Percentiles rank a stretch among this genome's conserved stretches.
phyloP scores from a whole-genome alignment of 1,140 invertebrate species.

The Drosophila tropicalis region DNA sequence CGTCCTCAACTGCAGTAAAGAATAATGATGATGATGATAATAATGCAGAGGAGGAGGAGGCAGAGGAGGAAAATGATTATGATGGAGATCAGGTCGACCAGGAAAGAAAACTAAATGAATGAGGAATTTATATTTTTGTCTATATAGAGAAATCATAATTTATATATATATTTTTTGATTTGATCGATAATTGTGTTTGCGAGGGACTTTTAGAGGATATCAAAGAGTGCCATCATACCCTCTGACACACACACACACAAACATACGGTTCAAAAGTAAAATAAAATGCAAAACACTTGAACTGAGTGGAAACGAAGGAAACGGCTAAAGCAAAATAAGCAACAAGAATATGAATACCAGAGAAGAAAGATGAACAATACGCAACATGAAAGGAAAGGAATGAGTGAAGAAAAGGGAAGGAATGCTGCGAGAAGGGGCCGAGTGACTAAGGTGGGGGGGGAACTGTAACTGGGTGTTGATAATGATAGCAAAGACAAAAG shows the following conservation, averaged over 20 bases:
- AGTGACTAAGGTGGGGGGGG: not conserved
- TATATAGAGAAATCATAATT: not conserved
- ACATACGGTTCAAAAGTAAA: slow-evolving; percentile 25
- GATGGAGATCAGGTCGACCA: not conserved
- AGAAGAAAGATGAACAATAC: slow-evolving; percentile 24
- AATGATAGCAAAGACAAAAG: slow-evolving; percentile 73
- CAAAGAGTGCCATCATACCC: not conserved
- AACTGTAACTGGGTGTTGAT: slow-evolving; percentile 54
- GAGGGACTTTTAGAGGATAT: not conserved
- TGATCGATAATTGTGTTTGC: not conserved
- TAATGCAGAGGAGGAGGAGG: not conserved
- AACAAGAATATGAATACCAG: slow-evolving; percentile 25
- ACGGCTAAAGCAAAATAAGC: slow-evolving; percentile 61
- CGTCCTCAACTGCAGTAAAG: slow-evolving; percentile 7
- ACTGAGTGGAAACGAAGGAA: slow-evolving; percentile 69
- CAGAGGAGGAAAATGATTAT: not conserved
- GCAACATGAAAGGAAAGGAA: slow-evolving; percentile 38
- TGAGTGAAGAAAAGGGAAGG: not conserved
- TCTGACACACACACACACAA: no score
- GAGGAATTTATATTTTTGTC: not conserved
- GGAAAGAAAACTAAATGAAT: not conserved
- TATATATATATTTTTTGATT: no score
- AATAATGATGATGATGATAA: not conserved
- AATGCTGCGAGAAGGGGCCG: not conserved
- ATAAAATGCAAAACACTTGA: slow-evolving; percentile 77